phyloP scores from a whole-genome alignment of 2,888 invertebrate genomes.

The Apodemia zela region DNA sequence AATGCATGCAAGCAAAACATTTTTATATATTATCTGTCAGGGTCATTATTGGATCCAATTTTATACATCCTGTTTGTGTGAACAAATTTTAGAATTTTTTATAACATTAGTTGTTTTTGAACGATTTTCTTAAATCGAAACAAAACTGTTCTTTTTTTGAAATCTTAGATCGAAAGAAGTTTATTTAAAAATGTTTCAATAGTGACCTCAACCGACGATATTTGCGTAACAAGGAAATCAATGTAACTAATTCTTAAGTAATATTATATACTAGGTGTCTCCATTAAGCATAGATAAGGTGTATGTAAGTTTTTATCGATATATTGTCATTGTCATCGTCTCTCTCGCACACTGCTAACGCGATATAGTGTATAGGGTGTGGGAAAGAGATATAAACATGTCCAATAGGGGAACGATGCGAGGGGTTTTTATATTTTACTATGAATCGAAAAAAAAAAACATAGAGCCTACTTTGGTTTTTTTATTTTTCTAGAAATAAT shows the following conservation, averaged over 20 bases:
- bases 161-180: too few species aligned
- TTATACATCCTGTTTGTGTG: too few species aligned
- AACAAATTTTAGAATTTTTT: too few species aligned
- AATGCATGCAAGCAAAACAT: conserved; percentile 6
- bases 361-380: conserved; percentile 34
- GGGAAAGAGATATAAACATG: conserved; percentile 49
- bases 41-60: conserved; percentile 2
- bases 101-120: too few species aligned
- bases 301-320: conserved; percentile 76
- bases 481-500: conserved; percentile 57
- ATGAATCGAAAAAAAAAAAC: conserved; percentile 68
- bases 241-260: conserved; percentile 68
- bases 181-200: conserved; percentile 2
- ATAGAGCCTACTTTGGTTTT: conserved; percentile 62
- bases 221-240: conserved; percentile 42
- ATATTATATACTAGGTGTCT: conserved; percentile 75
- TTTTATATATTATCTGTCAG: background rate
- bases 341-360: conserved; percentile 42
- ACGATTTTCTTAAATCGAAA: too few species aligned
- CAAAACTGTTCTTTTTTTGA: too few species aligned
- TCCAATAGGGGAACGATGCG: conserved; percentile 75
- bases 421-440: conserved; percentile 77
- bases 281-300: conserved; percentile 69
- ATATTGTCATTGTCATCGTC: conserved; percentile 57
- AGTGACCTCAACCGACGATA: conserved; percentile 18